Conservation (phyloP, 30 jellyfish, hydroid and myxozoan genomes). For the Hydra vulgaris region DNA sequence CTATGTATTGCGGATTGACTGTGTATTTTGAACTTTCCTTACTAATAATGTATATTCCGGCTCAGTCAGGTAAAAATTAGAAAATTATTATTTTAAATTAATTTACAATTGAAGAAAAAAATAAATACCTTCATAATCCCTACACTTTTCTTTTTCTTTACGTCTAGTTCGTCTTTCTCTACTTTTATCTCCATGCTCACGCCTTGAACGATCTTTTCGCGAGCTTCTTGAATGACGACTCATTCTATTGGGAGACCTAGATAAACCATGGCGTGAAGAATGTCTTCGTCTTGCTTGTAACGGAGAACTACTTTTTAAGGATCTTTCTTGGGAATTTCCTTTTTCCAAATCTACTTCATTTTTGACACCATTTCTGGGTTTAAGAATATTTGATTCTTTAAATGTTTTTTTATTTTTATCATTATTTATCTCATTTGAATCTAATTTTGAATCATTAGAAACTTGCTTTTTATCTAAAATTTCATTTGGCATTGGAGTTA, state of each 20-base stretch:
- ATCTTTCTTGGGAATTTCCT: constrained; percentile 29
- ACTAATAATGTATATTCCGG: no score
- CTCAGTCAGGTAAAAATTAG: no score
- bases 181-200: constrained; percentile 30
- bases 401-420: constrained; percentile 24
- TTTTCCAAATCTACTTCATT: constrained; percentile 15
- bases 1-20: no score
- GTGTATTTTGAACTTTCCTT: no score
- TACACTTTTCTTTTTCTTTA: constrained; percentile 55
- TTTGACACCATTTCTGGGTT: constrained; percentile 32
- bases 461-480: background rate
- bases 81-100: no score
- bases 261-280: constrained; percentile 13
- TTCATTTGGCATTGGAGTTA: background rate
- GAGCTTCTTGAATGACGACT: constrained; percentile 59
- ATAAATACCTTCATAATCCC: constrained; percentile 76
- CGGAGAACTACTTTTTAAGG: constrained; percentile 59
- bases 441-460: background rate
- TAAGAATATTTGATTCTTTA: constrained; percentile 23
- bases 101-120: no score
- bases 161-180: constrained; percentile 23
- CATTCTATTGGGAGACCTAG: constrained; percentile 62
- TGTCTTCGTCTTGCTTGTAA: constrained; percentile 42
- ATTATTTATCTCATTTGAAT: constrained; percentile 26
- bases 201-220: constrained; percentile 25